Percentiles rank a stretch among this genome's conserved stretches.
phyloP scores from a whole-genome alignment of 2,113 vertebrate species.

The Genyomyrus donnyi region DNA sequence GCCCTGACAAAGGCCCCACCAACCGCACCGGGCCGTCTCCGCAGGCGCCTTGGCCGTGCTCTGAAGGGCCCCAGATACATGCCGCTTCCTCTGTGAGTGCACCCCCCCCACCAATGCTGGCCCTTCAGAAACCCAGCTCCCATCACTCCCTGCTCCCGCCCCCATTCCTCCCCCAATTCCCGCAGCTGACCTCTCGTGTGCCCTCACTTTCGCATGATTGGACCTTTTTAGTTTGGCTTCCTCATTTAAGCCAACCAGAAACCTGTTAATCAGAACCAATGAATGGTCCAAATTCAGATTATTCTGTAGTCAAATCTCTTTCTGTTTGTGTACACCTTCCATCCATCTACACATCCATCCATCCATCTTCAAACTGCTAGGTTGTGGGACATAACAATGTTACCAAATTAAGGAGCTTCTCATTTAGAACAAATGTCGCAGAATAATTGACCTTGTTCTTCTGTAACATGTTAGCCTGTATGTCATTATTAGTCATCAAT shows the following conservation, averaged over 20 bases:
- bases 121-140: neutral
- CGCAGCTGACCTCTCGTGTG: neutral
- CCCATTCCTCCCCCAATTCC: neutral
- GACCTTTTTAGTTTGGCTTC: neutral
- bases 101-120: slow-evolving; percentile 22
- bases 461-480: neutral
- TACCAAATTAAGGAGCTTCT: neutral
- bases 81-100: slow-evolving; percentile 76
- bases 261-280: neutral
- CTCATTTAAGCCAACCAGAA: neutral
- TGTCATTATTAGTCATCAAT: neutral
- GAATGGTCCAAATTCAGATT: neutral
- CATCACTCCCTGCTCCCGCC: neutral
- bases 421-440: neutral
- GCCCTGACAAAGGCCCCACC: slow-evolving; percentile 55
- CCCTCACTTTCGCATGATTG: neutral
- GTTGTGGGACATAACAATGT: neutral
- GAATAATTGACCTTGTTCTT: neutral
- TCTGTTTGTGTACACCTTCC: neutral
- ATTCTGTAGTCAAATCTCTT: neutral
- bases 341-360: neutral
- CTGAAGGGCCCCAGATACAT: slow-evolving; percentile 60
- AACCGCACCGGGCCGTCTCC: slow-evolving; percentile 47
- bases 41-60: slow-evolving; percentile 23
- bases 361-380: neutral